A percentile compares a stretch with the other conserved stretches of the same genome.
Evolutionary conservation across 2,888 invertebrate species (phyloP).

Genomic region (Nebria salina): DNA sequence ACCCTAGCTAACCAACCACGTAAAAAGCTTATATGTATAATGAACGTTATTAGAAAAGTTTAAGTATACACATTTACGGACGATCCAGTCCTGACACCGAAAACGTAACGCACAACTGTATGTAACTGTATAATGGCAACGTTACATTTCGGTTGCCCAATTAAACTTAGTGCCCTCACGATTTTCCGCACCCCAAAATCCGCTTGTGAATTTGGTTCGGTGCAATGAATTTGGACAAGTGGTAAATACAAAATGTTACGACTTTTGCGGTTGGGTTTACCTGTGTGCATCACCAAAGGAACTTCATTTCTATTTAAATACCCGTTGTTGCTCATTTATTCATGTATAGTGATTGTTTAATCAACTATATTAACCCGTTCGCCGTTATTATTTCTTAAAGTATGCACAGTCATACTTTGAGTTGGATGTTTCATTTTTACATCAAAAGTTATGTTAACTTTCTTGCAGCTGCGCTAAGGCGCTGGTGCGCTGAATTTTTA

Average conservation of each 20-base stretch:
- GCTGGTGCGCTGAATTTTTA: too few relatives aligned
- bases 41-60: background rate
- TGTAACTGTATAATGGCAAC: background rate
- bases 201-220: background rate
- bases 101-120: conserved; percentile 1
- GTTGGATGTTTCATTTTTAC: too few relatives aligned
- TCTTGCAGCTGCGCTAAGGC: too few relatives aligned
- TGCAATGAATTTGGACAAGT: background rate
- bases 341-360: too few relatives aligned
- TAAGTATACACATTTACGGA: background rate
- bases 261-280: background rate
- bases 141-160: background rate
- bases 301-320: background rate
- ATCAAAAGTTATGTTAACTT: too few relatives aligned
- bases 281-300: background rate
- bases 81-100: background rate
- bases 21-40: background rate
- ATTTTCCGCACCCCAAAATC: background rate
- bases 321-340: background rate
- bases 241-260: background rate
- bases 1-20: background rate
- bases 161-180: background rate
- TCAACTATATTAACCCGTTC: too few relatives aligned
- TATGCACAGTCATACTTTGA: too few relatives aligned
- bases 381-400: too few relatives aligned